Evolutionary conservation across 2,888 invertebrate species (phyloP).

Genomic region (Malthinus flaveolus): DNA sequence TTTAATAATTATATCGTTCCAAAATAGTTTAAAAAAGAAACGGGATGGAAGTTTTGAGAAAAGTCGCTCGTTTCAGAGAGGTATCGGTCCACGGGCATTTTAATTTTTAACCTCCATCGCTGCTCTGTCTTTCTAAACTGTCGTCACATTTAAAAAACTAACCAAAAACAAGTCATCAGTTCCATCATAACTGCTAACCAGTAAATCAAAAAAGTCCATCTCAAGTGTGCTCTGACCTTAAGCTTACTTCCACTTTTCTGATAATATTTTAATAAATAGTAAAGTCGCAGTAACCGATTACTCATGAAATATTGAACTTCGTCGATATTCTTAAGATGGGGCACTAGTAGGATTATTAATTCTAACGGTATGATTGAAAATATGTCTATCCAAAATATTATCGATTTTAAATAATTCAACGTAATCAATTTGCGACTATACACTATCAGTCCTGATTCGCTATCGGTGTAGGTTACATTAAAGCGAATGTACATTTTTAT

Average conservation of each 20-base stretch:
- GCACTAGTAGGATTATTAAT: too few species aligned
- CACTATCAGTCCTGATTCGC: constrained; percentile 30
- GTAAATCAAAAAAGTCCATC: constrained; percentile 31
- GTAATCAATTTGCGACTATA: constrained; percentile 27
- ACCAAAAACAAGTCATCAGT: constrained; percentile 18
- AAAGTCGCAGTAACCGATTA: constrained; percentile 27
- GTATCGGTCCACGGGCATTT: too few species aligned
- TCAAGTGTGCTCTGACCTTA: constrained; percentile 27
- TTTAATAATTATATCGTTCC: too few species aligned
- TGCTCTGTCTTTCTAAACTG: too few species aligned
- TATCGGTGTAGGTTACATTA: constrained; percentile 34
- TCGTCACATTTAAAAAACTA: background rate
- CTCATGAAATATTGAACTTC: constrained; percentile 8
- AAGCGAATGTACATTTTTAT: constrained; percentile 32
- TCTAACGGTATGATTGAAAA: constrained; percentile 35
- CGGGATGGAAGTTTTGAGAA: too few species aligned
- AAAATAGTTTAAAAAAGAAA: too few species aligned
- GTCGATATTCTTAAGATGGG: background rate
- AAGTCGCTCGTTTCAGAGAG: too few species aligned
- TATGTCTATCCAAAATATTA: constrained; percentile 34
- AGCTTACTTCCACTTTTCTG: constrained; percentile 21
- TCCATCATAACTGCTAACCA: constrained; percentile 17
- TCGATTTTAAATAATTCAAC: constrained; percentile 27
- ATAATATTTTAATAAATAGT: constrained; percentile 27
- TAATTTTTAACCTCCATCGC: too few species aligned